phyloP scores from a whole-genome alignment of 2,888 invertebrate genomes.

The Diarsia dahlii region DNA sequence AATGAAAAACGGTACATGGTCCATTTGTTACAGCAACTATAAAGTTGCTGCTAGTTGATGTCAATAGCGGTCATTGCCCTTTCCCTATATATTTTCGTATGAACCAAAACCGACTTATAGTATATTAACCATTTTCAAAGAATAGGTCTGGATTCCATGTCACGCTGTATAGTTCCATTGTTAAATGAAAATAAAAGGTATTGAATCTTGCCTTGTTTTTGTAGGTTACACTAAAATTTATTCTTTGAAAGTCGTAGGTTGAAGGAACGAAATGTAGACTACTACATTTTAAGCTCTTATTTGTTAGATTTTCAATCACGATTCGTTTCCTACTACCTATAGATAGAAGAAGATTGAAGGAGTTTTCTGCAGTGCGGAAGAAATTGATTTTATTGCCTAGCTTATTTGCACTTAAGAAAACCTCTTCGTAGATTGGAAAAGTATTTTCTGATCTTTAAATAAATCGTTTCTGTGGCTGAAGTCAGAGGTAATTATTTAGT shows the following conservation, averaged over 20 bases:
- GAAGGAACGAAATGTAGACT: background rate
- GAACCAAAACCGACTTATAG: too few relatives aligned
- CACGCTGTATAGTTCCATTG: background rate
- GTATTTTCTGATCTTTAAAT: constrained; percentile 31
- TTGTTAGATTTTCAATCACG: constrained; percentile 16
- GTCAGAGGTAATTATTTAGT: constrained; percentile 19
- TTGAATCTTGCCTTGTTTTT: background rate
- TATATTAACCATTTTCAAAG: too few relatives aligned
- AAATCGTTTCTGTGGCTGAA: background rate
- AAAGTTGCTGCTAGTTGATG: too few relatives aligned
- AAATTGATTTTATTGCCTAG: constrained; percentile 23
- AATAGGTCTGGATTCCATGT: too few relatives aligned
- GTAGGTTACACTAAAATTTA: background rate
- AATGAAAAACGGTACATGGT: too few relatives aligned
- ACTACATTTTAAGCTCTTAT: background rate
- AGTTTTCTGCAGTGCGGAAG: constrained; percentile 17
- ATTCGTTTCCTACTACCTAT: constrained; percentile 20
- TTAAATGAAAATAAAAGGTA: background rate
- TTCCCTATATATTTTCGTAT: too few relatives aligned
- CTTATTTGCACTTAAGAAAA: constrained; percentile 39
- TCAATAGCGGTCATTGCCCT: too few relatives aligned
- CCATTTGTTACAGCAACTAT: too few relatives aligned
- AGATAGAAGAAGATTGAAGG: background rate
- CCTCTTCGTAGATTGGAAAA: constrained; percentile 12
- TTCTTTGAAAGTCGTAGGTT: background rate